Percentiles rank a stretch among this genome's conserved stretches.
These are phyloP conservation scores for Sceloporus undulatus DNA, from an alignment of 2,113 vertebrate species.

Conservation along the genomic window DNA sequence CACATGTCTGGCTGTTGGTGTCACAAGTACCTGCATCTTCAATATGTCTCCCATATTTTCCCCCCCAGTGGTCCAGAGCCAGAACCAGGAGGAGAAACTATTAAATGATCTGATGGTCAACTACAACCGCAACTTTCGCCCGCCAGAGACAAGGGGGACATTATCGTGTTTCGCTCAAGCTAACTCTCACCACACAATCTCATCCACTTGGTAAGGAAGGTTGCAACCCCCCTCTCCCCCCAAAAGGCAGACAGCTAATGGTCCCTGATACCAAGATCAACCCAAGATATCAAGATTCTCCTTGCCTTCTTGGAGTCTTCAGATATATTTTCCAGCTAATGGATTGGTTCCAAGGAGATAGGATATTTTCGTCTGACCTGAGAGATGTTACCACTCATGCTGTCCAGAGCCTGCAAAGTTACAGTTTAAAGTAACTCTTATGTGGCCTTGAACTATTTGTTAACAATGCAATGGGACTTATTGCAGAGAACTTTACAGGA, in stretches of 20 bases:
- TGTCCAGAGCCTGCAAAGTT: too few relatives aligned
- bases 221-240: accelerated
- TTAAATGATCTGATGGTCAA: slow-evolving; percentile 87
- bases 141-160: slow-evolving; percentile 73
- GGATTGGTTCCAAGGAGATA: too few relatives aligned
- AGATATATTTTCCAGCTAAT: too few relatives aligned
- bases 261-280: too few relatives aligned
- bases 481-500: neutral
- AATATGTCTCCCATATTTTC: accelerated
- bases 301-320: too few relatives aligned
- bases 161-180: slow-evolving; percentile 90
- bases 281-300: too few relatives aligned
- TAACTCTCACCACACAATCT: slow-evolving; percentile 98
- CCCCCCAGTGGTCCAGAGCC: slow-evolving; percentile 65
- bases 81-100: slow-evolving; percentile 90
- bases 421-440: too few relatives aligned
- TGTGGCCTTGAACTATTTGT: too few relatives aligned
- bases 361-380: too few relatives aligned
- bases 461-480: too few relatives aligned
- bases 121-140: slow-evolving; percentile 88
- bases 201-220: slow-evolving; percentile 88
- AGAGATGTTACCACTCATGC: too few relatives aligned
- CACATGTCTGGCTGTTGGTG: neutral
- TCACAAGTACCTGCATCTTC: neutral
- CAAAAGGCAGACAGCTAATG: too few relatives aligned